Conservation (phyloP, 2,113 vertebrate genomes). For the Antennarius striatus region DNA sequence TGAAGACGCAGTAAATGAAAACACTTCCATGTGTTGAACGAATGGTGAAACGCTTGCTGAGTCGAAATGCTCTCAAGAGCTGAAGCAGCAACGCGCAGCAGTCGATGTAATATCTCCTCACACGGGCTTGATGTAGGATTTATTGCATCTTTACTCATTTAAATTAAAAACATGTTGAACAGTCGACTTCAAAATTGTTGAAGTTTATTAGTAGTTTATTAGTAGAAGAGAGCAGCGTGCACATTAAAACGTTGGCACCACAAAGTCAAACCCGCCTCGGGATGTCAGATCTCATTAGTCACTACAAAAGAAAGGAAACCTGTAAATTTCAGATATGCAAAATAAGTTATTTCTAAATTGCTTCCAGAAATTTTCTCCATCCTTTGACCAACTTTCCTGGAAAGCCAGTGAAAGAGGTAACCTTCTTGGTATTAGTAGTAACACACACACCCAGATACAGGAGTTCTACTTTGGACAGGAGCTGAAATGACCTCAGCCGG, state of each 20-base stretch:
- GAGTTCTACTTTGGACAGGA: too few species aligned
- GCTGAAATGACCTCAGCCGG: slow-evolving; percentile 34
- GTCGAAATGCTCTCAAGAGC: slow-evolving; percentile 5
- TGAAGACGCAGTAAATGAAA: slow-evolving; percentile 49
- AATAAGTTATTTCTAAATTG: too few species aligned
- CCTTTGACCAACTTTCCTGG: too few species aligned
- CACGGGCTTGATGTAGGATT: not conserved
- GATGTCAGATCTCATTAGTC: too few species aligned
- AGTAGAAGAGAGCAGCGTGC: not conserved
- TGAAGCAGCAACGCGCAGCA: slow-evolving; percentile 37
- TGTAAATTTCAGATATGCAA: too few species aligned
- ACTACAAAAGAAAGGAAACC: too few species aligned
- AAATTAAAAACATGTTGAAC: not conserved
- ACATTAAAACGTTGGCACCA: too few species aligned
- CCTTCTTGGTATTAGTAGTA: too few species aligned
- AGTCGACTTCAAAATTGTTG: not conserved
- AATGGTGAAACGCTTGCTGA: slow-evolving; percentile 25
- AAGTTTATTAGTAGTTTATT: not conserved
- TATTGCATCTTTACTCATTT: not conserved
- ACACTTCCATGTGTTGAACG: slow-evolving; percentile 52
- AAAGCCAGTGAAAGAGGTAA: too few species aligned
- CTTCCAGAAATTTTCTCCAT: too few species aligned
- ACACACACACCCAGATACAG: too few species aligned
- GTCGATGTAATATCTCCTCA: slow-evolving; percentile 19
- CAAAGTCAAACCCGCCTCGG: too few species aligned